Percentiles rank a stretch among this genome's conserved stretches.
These are phyloP conservation scores for Acrocephalus arundinaceus DNA, from an alignment of 2,113 vertebrate species.

Conservation along the genomic window DNA sequence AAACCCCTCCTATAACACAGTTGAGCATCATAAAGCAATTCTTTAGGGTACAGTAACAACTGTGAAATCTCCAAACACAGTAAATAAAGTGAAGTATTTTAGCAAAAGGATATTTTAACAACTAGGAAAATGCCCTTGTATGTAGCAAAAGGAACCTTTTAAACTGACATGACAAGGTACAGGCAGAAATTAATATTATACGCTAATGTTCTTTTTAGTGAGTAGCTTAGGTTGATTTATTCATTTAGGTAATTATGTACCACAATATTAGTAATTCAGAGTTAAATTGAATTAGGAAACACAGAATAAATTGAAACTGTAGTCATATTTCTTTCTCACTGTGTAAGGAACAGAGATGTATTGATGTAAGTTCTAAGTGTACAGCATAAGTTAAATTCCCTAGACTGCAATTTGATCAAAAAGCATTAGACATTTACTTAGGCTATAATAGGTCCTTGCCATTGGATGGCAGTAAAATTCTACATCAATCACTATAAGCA, in stretches of 20 bases:
- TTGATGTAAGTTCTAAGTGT: constrained; percentile 79
- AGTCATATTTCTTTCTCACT: constrained; percentile 82
- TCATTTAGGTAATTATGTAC: constrained; percentile 93
- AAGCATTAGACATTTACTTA: constrained; percentile 80
- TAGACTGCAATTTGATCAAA: constrained; percentile 82
- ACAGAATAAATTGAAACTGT: constrained; percentile 83
- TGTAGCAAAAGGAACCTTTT: constrained; percentile 80
- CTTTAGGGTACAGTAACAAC: constrained; percentile 40
- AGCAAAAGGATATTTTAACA: constrained; percentile 67
- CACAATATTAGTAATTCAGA: constrained; percentile 92
- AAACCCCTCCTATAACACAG: not conserved
- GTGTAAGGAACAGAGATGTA: constrained; percentile 78
- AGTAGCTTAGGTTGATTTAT: constrained; percentile 89
- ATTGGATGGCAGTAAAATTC: constrained; percentile 99
- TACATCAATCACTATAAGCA: constrained; percentile 87
- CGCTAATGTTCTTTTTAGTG: constrained; percentile 83
- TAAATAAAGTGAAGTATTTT: constrained; percentile 56
- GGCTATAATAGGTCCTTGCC: constrained; percentile 81
- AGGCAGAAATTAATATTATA: constrained; percentile 80
- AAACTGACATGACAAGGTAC: constrained; percentile 84
- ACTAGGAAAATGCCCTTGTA: constrained; percentile 66
- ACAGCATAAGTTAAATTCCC: constrained; percentile 83
- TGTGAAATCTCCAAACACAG: constrained; percentile 25
- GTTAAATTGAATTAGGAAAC: constrained; percentile 90
- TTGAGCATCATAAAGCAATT: constrained; percentile 59